Conservation (phyloP, 2,888 invertebrate genomes). For the Linyphia triangularis region DNA sequence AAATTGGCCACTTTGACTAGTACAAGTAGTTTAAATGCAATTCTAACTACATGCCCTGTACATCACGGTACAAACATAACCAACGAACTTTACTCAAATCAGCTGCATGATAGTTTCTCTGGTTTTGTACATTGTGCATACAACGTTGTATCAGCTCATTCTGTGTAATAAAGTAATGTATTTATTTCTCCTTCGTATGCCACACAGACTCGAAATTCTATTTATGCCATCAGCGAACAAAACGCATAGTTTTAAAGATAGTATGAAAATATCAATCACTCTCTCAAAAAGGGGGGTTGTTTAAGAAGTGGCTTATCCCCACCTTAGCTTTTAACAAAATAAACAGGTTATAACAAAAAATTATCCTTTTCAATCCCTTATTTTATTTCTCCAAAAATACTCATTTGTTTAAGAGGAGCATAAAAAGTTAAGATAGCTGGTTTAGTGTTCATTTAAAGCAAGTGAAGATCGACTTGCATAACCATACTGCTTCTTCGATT, state of each 20-base stretch:
- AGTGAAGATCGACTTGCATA: conserved; percentile 57
- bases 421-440: conserved; percentile 67
- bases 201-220: conserved; percentile 71
- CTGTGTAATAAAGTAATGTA: conserved; percentile 72
- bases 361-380: conserved; percentile 51
- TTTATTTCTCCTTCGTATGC: conserved; percentile 64
- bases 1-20: conserved; percentile 67
- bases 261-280: conserved; percentile 74
- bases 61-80: conserved; percentile 44
- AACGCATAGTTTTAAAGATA: conserved; percentile 73
- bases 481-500: conserved; percentile 58
- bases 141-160: conserved; percentile 65
- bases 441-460: conserved; percentile 55
- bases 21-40: conserved; percentile 65
- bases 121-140: conserved; percentile 71
- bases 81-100: conserved; percentile 53
- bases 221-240: conserved; percentile 70
- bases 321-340: conserved; percentile 70
- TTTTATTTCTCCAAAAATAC: conserved; percentile 74
- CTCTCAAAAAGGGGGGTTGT: conserved; percentile 66
- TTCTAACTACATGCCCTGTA: conserved; percentile 64
- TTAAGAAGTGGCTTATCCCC: conserved; percentile 71
- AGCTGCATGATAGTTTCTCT: conserved; percentile 59
- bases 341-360: conserved; percentile 70
- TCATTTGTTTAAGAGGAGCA: conserved; percentile 72